A percentile compares a stretch with the other conserved stretches of the same genome.
Evolutionary conservation across 2,113 vertebrate genomes (phyloP).

Genomic region (Sturnus vulgaris): DNA sequence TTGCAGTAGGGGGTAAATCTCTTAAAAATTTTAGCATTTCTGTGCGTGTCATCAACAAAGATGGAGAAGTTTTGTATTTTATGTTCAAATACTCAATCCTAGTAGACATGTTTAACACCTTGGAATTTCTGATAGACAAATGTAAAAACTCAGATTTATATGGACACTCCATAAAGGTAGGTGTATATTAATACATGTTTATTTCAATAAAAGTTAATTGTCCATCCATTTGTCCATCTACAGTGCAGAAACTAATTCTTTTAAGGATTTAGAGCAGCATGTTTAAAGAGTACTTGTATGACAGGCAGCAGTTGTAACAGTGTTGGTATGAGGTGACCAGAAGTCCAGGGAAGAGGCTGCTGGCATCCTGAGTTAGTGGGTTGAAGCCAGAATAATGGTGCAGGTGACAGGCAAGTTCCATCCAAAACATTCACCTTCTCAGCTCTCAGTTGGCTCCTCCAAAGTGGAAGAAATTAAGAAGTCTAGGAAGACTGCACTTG

Average conservation of each 20-base stretch:
- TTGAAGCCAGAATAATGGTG: fast-evolving
- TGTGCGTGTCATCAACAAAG: neutral
- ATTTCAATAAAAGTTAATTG: neutral
- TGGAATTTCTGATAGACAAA: neutral
- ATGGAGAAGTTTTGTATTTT: neutral
- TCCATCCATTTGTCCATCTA: neutral
- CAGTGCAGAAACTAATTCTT: neutral
- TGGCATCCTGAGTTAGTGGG: neutral
- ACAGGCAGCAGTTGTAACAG: neutral
- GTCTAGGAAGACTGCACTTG: neutral
- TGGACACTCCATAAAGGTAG: neutral
- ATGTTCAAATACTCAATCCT: neutral
- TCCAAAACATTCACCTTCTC: neutral
- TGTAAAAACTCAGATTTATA: neutral
- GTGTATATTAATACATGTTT: neutral
- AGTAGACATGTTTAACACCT: neutral
- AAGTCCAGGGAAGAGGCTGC: neutral
- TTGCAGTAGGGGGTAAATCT: neutral
- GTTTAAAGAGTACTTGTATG: neutral
- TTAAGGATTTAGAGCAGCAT: neutral
- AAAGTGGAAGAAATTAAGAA: neutral
- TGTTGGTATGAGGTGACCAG: neutral
- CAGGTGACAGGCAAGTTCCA: neutral
- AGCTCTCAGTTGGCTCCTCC: neutral
- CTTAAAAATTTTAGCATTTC: neutral